Percentiles rank a stretch among this genome's conserved stretches.
Evolutionary conservation across 2,797 vertebrate species (phyloP).

Genomic region (Cryptoprocta ferox): DNA sequence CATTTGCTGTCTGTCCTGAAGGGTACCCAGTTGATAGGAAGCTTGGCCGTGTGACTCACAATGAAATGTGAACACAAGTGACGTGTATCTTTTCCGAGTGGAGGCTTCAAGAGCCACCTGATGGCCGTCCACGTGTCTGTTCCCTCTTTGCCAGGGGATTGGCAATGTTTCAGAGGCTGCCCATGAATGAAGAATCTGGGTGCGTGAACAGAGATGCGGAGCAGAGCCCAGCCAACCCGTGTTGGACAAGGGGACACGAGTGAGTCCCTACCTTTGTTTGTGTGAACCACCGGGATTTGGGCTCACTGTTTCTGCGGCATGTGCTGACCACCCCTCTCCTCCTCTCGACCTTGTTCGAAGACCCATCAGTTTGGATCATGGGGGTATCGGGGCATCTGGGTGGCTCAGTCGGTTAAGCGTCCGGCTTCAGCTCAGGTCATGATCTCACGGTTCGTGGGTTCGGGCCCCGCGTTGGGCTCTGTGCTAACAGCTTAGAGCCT

Average conservation of each 20-base stretch:
- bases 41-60: neutral
- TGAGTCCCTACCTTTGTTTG: neutral
- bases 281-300: neutral
- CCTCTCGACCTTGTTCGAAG: neutral
- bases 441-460: too few species aligned
- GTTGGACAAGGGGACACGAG: accelerated
- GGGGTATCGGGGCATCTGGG: too few species aligned
- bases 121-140: neutral
- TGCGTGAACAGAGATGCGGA: neutral
- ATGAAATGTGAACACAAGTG: neutral
- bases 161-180: neutral
- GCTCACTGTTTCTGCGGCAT: neutral
- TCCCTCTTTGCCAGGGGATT: neutral
- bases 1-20: neutral
- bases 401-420: too few species aligned
- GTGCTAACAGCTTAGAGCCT: too few species aligned
- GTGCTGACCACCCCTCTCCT: neutral
- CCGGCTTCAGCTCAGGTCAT: too few species aligned
- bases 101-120: neutral
- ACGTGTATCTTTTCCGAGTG: neutral
- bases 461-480: too few species aligned
- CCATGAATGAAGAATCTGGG: neutral
- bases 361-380: neutral
- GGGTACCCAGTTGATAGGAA: too few species aligned
- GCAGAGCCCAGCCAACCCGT: neutral